phyloP scores from a whole-genome alignment of 2,113 vertebrate genomes.

The Amphilophus citrinellus region DNA sequence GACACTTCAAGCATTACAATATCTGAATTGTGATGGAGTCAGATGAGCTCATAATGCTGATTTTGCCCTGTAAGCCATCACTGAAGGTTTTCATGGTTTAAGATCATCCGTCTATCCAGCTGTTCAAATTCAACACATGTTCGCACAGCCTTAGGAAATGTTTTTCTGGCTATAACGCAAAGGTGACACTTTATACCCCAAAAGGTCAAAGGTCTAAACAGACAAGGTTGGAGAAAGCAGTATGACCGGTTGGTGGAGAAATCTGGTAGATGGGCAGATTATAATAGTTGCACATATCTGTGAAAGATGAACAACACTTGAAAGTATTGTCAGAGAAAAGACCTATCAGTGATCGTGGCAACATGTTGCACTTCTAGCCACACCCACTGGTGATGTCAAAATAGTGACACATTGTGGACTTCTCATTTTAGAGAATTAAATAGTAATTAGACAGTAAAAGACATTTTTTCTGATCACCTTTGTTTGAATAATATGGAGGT shows the following conservation, averaged over 20 bases:
- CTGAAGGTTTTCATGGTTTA: background rate
- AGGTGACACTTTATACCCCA: background rate
- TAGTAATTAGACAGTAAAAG: background rate
- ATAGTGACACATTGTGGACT: no score
- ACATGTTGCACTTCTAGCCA: background rate
- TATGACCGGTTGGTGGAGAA: no score
- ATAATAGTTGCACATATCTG: background rate
- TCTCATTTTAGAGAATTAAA: background rate
- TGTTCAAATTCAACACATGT: background rate
- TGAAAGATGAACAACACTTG: background rate
- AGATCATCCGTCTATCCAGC: background rate
- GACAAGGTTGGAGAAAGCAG: background rate
- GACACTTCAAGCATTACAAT: no score
- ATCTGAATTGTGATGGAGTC: no score
- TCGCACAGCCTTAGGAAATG: background rate
- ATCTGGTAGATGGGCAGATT: background rate
- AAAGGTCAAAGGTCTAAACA: background rate
- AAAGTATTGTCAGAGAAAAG: no score
- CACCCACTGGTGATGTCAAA: background rate
- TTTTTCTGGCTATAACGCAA: background rate
- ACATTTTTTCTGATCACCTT: no score
- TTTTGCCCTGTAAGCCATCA: no score
- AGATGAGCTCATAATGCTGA: background rate
- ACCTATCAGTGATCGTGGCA: background rate
- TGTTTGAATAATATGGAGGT: background rate